Evolutionary conservation across 2,888 invertebrate genomes (phyloP), one percentile per base, ranked within the genome.

Genomic region (Nomada ruficornis): DNA sequence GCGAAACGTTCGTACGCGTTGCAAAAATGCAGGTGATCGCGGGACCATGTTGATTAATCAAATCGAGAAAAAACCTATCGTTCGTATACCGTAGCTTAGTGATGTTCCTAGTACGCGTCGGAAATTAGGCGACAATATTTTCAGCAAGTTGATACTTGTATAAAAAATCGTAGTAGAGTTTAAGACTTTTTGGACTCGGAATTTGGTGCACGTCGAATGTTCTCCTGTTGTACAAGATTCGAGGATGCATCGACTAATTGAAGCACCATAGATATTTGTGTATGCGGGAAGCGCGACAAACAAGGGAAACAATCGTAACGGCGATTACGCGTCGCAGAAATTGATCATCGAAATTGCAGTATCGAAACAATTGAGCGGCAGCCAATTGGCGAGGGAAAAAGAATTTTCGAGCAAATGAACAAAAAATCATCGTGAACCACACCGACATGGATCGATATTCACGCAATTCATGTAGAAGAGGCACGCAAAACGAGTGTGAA

Each of bases 41-140:
- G 83, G 83, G 83, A 83, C 83, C 83, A 81, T 54, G 13, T 60
- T 70, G 60, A 73, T 54, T 71, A 68, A 76, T 13, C 69, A 77
- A 69, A 60, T 72, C 29, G 15, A 20, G 44, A 47, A 57, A 18
- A 74, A 71, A 67, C 75, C 80, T 82, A 79, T 79, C 79, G 47
- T 79, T 71, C 65, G 70, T 69, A 65, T 67, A 18, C 23, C 65
- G 18, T n/a, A 44, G 26, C 13, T 54, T 54, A 52, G 52, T 50
- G 52, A 64, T 52, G 47, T 67, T 18, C 47, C 69, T 65, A 50
- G 59, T 64, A 59, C 62, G 64, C 55, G 67, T 47, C 42, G 65
- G 74, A 67, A 42, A 70, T 55, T 11, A 11, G 44, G 57, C n/a
- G 10, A 59, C 57, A 57, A 67, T 10, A 44, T 26, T 50, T 50